These are phyloP conservation scores for Leptinotarsa texana DNA, from an alignment of 1,140 invertebrate species.

Conservation along the genomic window DNA sequence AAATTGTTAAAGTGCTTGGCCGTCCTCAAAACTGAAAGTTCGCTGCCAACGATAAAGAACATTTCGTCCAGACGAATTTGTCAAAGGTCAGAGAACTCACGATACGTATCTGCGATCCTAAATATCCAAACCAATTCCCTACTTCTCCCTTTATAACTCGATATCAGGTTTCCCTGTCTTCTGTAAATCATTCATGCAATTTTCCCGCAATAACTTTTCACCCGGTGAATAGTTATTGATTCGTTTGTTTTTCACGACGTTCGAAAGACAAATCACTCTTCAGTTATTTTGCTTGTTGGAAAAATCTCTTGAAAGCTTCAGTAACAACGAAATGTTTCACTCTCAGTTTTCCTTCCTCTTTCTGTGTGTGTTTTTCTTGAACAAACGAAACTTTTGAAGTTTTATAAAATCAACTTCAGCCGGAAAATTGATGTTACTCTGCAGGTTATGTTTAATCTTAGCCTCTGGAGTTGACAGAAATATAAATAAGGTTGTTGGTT, in stretches of 20 bases:
- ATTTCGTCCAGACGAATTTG: too few relatives aligned
- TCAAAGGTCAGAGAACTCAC: not conserved
- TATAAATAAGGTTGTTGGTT: too few relatives aligned
- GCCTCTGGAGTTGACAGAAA: too few relatives aligned
- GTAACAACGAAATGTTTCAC: not conserved
- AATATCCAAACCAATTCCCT: not conserved
- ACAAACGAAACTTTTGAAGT: too few relatives aligned
- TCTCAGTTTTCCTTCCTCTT: not conserved
- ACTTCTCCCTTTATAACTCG: not conserved
- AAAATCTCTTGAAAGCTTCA: conserved; percentile 10
- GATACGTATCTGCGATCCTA: not conserved
- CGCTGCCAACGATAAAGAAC: too few relatives aligned
- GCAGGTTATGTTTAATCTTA: too few relatives aligned
- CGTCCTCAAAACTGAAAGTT: too few relatives aligned
- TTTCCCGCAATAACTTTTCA: conserved; percentile 3
- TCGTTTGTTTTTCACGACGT: conserved; percentile 9
- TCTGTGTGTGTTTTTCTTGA: too few relatives aligned
- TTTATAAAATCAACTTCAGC: too few relatives aligned
- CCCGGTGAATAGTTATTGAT: not conserved
- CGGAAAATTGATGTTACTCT: too few relatives aligned
- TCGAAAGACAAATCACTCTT: conserved; percentile 23
- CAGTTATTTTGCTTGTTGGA: conserved; percentile 12
- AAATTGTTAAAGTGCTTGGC: too few relatives aligned
- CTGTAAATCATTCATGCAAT: conserved; percentile 7
- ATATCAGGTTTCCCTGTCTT: not conserved